A percentile compares a stretch with the other conserved stretches of the same genome.
phyloP scores from a whole-genome alignment of 2,113 vertebrate species.

The Coturnix japonica region DNA sequence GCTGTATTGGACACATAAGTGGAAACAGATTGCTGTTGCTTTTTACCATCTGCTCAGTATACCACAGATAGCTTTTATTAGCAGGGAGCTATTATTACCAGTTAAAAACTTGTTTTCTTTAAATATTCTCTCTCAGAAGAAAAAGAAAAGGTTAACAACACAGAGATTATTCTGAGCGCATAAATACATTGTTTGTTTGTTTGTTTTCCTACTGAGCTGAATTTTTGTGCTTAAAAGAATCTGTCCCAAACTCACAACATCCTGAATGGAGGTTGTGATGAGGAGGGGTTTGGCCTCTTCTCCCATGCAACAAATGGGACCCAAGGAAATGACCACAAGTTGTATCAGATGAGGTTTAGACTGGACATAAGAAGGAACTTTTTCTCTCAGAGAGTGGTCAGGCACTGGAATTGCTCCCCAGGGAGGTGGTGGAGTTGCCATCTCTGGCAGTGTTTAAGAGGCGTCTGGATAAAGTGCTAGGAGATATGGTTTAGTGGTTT shows the following conservation, averaged over 20 bases:
- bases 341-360: no score
- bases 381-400: no score
- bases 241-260: background rate
- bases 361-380: no score
- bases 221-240: background rate
- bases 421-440: no score
- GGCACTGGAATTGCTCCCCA: no score
- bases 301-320: no score
- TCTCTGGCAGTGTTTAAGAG: no score
- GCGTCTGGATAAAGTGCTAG: no score
- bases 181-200: background rate
- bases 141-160: background rate
- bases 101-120: background rate
- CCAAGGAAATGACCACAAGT: no score
- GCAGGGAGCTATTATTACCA: slow-evolving; percentile 9
- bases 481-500: no score
- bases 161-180: background rate
- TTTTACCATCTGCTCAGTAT: slow-evolving; percentile 11
- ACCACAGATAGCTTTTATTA: background rate
- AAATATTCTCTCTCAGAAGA: background rate
- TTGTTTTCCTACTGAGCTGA: background rate
- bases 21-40: slow-evolving; percentile 19
- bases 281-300: no score
- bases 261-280: no score
- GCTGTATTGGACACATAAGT: background rate